A percentile compares a stretch with the other conserved stretches of the same genome.
phyloP scores from a whole-genome alignment of 2,113 vertebrate genomes.

The Aleadryas rufinucha region DNA sequence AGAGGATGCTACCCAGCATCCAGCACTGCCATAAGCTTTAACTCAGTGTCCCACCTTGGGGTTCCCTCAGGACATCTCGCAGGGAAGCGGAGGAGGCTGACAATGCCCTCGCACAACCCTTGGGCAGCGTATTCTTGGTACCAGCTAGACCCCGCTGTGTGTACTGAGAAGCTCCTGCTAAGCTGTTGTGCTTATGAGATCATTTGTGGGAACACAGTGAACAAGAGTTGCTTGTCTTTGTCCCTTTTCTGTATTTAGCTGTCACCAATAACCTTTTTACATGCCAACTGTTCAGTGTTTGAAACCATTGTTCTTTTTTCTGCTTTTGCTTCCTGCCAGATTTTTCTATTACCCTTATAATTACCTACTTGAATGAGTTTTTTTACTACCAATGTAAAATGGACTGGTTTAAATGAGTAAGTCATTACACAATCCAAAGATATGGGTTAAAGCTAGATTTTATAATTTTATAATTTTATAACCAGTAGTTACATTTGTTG shows the following conservation, averaged over 20 bases:
- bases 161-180: neutral
- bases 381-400: neutral
- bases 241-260: neutral
- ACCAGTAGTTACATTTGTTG: neutral
- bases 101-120: neutral
- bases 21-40: neutral
- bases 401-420: neutral
- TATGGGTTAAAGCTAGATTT: neutral
- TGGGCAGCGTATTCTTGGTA: neutral
- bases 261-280: neutral
- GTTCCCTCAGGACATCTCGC: neutral
- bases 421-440: neutral
- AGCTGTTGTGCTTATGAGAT: neutral
- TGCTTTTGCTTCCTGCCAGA: conserved; percentile 1
- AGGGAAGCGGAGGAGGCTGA: neutral
- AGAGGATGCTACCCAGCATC: neutral
- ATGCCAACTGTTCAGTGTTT: neutral
- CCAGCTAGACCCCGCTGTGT: neutral
- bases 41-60: neutral
- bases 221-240: neutral
- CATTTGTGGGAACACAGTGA: neutral
- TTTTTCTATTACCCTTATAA: neutral
- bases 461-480: too few relatives aligned
- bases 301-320: neutral
- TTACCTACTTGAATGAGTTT: neutral